Base-by-base conservation (phyloP, 2,888 invertebrate genomes). In the Epiblema foenella region DNA sequence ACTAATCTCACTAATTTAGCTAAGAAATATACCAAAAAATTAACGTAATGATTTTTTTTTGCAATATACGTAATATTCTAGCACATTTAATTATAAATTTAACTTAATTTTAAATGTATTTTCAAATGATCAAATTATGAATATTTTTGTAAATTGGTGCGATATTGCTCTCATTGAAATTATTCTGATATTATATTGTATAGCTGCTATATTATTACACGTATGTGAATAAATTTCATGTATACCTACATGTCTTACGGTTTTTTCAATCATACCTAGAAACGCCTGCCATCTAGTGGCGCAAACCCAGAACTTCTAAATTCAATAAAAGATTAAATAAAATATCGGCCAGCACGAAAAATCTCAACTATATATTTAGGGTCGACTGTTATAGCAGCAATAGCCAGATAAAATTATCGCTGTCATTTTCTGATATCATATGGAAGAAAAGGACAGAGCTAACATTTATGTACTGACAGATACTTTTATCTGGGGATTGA, bases 111-210 rank as follows among this genome's bases (percentile, higher is more conserved):
- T 29, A 18, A 58, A 24, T 42, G 20, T 69, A 52, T 56, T 49
- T 29, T 52, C 17, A 51, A 59, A 33, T 37, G 49, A 51, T 56
- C 9, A 65, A 68, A 62, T 39, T 59, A 58, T 57, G 39, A 67
- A 62, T 70, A 85, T 87, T 85, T 87, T 86, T 85, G 77, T 84
- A 82, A 79, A 75, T 78, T 75, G 77, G 81, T 81, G 78, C 76
- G 80, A 84, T 81, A 84, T 82, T 78, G 79, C 64, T 64, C 52
- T 75, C 76, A 73, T 75, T 75, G 71, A 75, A 77, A 75, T 70
- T 81, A 80, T 82, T 83, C 77, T 81, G 78, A 77, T 83, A 83
- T 70, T 80, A 70, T 69, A 70, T 69, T 72, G 68, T 77, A 76
- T 73, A 75, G 63, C 57, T 24, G 37, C 56, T 56, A 12, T 56